These are phyloP conservation scores for Hemiscyllium ocellatum DNA, from an alignment of 2,113 vertebrate genomes.

Conservation along the genomic window DNA sequence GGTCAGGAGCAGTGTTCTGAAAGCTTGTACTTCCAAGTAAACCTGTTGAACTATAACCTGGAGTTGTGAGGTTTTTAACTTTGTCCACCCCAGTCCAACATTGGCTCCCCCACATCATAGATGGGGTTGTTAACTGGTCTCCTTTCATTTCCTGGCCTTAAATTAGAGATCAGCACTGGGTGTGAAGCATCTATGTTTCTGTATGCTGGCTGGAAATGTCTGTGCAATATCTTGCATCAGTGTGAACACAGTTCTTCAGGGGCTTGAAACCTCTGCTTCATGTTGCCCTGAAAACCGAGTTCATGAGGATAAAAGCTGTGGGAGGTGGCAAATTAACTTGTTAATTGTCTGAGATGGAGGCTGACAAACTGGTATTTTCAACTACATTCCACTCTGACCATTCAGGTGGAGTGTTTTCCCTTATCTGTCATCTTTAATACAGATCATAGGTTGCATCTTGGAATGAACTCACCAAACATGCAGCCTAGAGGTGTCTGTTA, in stretches of 20 bases:
- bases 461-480: neutral
- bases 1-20: too few relatives aligned
- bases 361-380: neutral
- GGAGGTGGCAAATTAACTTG: neutral
- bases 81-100: too few relatives aligned
- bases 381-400: neutral
- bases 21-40: too few relatives aligned
- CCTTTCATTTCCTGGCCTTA: neutral
- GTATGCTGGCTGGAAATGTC: neutral
- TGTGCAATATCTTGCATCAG: neutral
- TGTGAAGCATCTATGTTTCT: neutral
- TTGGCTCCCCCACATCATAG: neutral
- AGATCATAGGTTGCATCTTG: neutral
- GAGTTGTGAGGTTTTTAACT: too few relatives aligned
- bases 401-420: neutral
- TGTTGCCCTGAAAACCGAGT: neutral
- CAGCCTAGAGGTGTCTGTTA: neutral
- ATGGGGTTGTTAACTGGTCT: neutral
- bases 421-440: neutral
- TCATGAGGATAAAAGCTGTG: neutral
- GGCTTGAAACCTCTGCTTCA: neutral
- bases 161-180: neutral
- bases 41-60: too few relatives aligned
- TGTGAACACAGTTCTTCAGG: neutral
- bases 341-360: neutral